Evolutionary conservation across 2,113 vertebrate species (phyloP).

Genomic region (Apistogramma diplotaenia): DNA sequence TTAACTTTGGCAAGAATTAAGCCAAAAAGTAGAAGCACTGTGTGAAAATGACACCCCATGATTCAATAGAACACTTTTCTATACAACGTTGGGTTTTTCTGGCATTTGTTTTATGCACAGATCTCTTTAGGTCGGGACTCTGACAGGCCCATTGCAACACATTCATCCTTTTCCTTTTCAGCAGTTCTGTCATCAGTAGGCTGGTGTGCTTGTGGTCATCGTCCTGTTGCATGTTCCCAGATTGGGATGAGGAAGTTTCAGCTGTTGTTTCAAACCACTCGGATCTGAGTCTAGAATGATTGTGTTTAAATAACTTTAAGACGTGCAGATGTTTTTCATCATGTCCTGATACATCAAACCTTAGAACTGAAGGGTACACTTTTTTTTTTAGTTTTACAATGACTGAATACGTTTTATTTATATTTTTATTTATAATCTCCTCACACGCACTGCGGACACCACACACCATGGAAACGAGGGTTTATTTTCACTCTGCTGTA

Average conservation of each 20-base stretch:
- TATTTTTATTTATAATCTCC: background rate
- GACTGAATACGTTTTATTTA: background rate
- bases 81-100: no score
- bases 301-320: background rate
- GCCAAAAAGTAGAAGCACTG: background rate
- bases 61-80: background rate
- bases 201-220: no score
- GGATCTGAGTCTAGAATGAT: no score
- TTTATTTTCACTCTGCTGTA: background rate
- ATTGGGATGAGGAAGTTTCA: no score
- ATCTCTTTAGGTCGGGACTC: no score
- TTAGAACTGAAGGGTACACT: background rate
- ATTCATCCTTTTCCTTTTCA: no score
- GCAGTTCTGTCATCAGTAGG: no score
- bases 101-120: no score
- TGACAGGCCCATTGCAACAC: no score
- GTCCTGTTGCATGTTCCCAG: no score
- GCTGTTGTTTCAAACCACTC: no score
- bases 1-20: background rate
- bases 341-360: background rate
- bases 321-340: background rate
- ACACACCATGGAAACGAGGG: background rate
- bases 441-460: background rate
- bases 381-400: background rate
- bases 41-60: background rate